Conservation (phyloP, 1,140 invertebrate genomes). For the Metopolophium dirhodum region DNA sequence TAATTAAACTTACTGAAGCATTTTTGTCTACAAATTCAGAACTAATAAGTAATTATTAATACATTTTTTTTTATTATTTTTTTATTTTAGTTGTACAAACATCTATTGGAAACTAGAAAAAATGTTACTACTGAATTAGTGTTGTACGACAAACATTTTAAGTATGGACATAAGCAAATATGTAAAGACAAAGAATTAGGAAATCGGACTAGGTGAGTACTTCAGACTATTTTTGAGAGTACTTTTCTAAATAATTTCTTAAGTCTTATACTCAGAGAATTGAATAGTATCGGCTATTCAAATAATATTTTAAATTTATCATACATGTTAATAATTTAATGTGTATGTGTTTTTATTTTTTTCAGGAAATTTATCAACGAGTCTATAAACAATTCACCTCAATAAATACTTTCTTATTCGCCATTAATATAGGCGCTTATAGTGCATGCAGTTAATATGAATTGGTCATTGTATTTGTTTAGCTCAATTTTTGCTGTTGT, state of each 20-base stretch:
- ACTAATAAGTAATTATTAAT: not conserved
- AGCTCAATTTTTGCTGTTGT: not conserved
- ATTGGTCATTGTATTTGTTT: not conserved
- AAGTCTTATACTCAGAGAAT: not conserved
- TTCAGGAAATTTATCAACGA: slow-evolving; percentile 38
- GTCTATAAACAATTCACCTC: not conserved
- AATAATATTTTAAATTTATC: not conserved
- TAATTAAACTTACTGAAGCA: not conserved
- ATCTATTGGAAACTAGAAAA: not conserved
- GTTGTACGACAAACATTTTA: not conserved
- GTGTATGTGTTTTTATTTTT: not conserved
- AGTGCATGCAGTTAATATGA: not conserved
- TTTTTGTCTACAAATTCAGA: not conserved
- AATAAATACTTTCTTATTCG: not conserved
- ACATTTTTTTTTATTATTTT: not conserved
- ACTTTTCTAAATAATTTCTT: not conserved
- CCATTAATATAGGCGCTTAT: not conserved
- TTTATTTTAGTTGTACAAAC: slow-evolving; percentile 20
- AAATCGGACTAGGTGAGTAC: slow-evolving; percentile 9
- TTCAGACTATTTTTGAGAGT: not conserved
- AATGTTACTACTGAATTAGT: not conserved
- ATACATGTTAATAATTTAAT: not conserved
- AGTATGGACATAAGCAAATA: slow-evolving; percentile 19
- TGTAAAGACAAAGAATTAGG: slow-evolving; percentile 37
- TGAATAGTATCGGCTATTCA: not conserved